Conservation (phyloP, 1,140 invertebrate genomes). For the Trialeurodes vaporariorum region DNA sequence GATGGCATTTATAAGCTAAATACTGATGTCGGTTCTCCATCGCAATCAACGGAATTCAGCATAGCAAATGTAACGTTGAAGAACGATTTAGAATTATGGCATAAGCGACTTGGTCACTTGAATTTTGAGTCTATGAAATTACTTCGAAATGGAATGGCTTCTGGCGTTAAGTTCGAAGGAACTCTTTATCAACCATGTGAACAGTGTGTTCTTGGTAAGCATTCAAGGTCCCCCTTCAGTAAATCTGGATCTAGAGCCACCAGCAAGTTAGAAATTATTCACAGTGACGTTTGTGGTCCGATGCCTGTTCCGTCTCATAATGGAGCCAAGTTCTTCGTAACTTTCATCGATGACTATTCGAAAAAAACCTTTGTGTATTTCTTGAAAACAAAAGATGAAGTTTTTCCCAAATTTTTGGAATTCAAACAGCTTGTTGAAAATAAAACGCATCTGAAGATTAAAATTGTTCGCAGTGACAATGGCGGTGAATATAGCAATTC, state of each 20-base stretch:
- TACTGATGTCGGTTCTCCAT: neutral
- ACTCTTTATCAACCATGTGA: neutral
- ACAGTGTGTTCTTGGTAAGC: neutral
- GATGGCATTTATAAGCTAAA: neutral
- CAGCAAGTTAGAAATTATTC: slow-evolving; percentile 13
- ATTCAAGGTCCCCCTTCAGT: neutral
- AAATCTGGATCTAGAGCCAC: neutral
- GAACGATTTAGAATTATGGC: no score
- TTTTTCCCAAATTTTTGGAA: neutral
- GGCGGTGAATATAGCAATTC: neutral
- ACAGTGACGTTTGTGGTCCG: slow-evolving; percentile 34
- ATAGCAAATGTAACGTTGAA: no score
- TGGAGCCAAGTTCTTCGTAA: slow-evolving; percentile 32
- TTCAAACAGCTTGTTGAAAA: neutral
- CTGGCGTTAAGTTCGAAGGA: neutral
- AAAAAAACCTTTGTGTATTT: neutral
- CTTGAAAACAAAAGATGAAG: neutral
- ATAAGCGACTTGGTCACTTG: neutral
- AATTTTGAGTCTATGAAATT: neutral
- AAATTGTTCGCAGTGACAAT: neutral
- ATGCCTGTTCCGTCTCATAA: slow-evolving; percentile 32
- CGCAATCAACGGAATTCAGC: no score
- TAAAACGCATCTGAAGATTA: neutral
- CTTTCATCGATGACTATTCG: slow-evolving; percentile 37
- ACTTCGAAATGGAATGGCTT: neutral